phyloP scores from a whole-genome alignment of 1,140 invertebrate genomes.

The Gonatopus flavifemur region DNA sequence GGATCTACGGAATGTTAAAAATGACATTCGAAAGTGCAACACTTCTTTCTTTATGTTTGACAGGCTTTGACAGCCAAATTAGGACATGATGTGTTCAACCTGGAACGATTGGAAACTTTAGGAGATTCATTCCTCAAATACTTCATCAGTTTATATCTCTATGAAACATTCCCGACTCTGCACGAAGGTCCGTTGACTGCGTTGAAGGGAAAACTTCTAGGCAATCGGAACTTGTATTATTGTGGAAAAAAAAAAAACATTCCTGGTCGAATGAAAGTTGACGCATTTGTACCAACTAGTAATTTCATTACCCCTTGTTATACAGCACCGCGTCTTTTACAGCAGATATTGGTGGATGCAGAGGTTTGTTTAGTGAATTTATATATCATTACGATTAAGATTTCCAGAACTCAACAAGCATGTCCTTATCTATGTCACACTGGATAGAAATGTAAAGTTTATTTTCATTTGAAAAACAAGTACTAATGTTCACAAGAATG shows the following conservation, averaged over 20 bases:
- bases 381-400: neutral
- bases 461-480: neutral
- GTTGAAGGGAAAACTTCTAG: conserved; percentile 75
- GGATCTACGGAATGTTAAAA: no score
- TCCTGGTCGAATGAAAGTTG: conserved; percentile 63
- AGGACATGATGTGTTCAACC: conserved; percentile 76
- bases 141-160: conserved; percentile 71
- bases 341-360: conserved; percentile 29
- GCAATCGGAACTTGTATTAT: conserved; percentile 79
- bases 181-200: conserved; percentile 78
- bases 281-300: conserved; percentile 65
- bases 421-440: neutral
- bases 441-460: neutral
- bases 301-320: conserved; percentile 73
- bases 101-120: conserved; percentile 82
- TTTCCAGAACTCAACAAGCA: neutral
- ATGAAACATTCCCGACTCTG: conserved; percentile 66
- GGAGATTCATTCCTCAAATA: conserved; percentile 91
- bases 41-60: no score
- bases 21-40: no score
- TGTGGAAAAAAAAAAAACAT: conserved; percentile 62
- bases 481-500: no score
- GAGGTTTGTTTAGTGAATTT: conserved; percentile 27
- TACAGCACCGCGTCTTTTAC: conserved; percentile 26
- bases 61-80: conserved; percentile 73